Conservation (phyloP, 2,888 invertebrate species). For the Chironomus riparius region DNA sequence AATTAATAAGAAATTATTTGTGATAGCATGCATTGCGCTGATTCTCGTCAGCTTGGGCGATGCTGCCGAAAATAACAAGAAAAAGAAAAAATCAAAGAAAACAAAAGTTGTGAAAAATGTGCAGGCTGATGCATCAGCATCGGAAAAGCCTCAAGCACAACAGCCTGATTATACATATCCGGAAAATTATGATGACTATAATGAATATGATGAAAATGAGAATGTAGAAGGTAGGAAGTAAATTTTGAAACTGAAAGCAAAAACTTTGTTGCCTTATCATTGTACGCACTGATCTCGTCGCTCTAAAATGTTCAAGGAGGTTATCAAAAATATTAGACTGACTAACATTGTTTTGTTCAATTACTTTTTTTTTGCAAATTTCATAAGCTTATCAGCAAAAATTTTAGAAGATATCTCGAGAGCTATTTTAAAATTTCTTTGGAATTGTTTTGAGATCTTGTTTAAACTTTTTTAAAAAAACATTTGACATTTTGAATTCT, state of each 20-base stretch:
- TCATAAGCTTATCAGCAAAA: not conserved
- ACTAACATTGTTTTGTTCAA: not conserved
- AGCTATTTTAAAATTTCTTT: too few relatives aligned
- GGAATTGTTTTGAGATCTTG: too few relatives aligned
- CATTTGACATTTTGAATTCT: too few relatives aligned
- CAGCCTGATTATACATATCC: not conserved
- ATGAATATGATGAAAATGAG: slow-evolving; percentile 12
- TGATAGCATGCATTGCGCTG: slow-evolving; percentile 13
- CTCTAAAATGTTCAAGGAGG: not conserved
- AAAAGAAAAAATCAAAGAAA: slow-evolving; percentile 10
- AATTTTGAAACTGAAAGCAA: not conserved
- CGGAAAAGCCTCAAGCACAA: not conserved
- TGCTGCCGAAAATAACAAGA: slow-evolving; percentile 8
- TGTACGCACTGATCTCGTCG: slow-evolving; percentile 14
- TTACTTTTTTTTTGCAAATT: slow-evolving; percentile 15
- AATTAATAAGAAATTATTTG: slow-evolving; percentile 4
- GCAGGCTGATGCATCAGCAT: slow-evolving; percentile 7
- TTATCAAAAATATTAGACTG: not conserved
- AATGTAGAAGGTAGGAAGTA: not conserved
- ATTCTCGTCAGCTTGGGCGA: not conserved
- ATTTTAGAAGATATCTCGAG: too few relatives aligned
- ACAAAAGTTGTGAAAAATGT: slow-evolving; percentile 22
- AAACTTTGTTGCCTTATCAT: slow-evolving; percentile 16
- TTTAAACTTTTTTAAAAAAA: too few relatives aligned
- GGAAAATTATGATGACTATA: slow-evolving; percentile 7